Base-by-base conservation (phyloP, 2,888 invertebrate species). In the Frankliniella intonsa region DNA sequence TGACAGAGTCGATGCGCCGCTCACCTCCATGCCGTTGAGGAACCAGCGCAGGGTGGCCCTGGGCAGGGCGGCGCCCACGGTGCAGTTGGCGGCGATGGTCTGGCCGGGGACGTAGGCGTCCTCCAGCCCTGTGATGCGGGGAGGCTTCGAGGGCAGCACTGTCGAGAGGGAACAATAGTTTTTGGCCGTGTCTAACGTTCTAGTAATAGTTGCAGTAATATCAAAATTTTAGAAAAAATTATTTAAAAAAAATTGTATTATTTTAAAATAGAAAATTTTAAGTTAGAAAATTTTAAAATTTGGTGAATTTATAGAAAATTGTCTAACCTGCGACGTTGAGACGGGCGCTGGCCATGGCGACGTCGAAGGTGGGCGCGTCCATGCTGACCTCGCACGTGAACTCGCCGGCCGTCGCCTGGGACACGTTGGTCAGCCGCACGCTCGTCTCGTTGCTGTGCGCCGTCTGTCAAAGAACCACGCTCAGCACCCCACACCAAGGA, bases 21-120 rank as follows among this genome's bases (percentile, higher is more conserved):
- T 25, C 25, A 76, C 69, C 69, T 76, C 69, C 69, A 22, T 9
- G 3, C 69, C 69, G 69, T 76, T 76, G 69, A 76, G 69, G 69
- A 25, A 76, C 69, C 69, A 76, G 11, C 69, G 69, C 69, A 76
- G 69, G 22, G 11, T 25, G 25, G 69, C 69, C 22, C 69, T n/a
- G 25, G 69, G 69, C 22, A 8, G 12, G 10, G 69, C 22, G 22
- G 22, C 8, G 22, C 69, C 69, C 22, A 76, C 25, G 69, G 22
- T 76, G 69, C 69, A 76, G 69, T 76, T 76, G 69, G 69, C 69
- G 69, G 12, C 69, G 69, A 76, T 76, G 69, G 25, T 76, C 69
- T 76, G 69, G 22, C 69, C 69, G 22, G 25, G 22, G 11, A 76
- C 69, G 69, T 76, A 76, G 22, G 69, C 69, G 69, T 9, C 9